Conservation (phyloP, 1,140 invertebrate genomes). For the Papilio polytes region DNA sequence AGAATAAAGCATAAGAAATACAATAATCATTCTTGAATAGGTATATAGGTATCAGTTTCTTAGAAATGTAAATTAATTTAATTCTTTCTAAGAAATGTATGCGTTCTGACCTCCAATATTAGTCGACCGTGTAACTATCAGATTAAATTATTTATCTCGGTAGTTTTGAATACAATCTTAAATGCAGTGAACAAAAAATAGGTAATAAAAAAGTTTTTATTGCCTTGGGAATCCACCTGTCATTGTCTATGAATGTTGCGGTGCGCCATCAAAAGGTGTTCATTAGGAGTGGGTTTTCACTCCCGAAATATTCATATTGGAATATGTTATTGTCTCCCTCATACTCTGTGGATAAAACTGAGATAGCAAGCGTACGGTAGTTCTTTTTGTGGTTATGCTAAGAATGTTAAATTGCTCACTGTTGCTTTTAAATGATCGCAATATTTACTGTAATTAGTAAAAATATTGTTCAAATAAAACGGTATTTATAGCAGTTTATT, state of each 20-base stretch:
- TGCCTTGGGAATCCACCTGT: conserved; percentile 35
- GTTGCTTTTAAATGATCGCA: neutral
- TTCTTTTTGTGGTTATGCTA: neutral
- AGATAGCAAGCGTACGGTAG: neutral
- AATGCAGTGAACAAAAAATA: conserved; percentile 25
- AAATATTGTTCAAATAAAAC: no score
- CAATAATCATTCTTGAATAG: no score
- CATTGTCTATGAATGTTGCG: conserved; percentile 25
- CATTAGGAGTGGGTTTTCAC: conserved; percentile 2
- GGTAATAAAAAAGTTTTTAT: conserved; percentile 30
- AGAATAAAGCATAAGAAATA: no score
- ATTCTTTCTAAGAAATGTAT: conserved; percentile 4
- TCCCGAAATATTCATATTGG: neutral
- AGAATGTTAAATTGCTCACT: neutral
- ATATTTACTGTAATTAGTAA: no score
- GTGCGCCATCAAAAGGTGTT: conserved; percentile 20
- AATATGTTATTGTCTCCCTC: neutral
- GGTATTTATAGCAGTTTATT: neutral
- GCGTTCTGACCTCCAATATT: conserved; percentile 4
- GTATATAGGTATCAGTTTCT: neutral
- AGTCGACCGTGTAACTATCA: conserved; percentile 20
- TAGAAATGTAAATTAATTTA: neutral
- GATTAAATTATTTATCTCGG: conserved; percentile 16
- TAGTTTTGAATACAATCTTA: conserved; percentile 34
- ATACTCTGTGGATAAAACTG: neutral